These are phyloP conservation scores for Sisor rabdophorus DNA, from an alignment of 2,113 vertebrate genomes.

Conservation along the genomic window DNA sequence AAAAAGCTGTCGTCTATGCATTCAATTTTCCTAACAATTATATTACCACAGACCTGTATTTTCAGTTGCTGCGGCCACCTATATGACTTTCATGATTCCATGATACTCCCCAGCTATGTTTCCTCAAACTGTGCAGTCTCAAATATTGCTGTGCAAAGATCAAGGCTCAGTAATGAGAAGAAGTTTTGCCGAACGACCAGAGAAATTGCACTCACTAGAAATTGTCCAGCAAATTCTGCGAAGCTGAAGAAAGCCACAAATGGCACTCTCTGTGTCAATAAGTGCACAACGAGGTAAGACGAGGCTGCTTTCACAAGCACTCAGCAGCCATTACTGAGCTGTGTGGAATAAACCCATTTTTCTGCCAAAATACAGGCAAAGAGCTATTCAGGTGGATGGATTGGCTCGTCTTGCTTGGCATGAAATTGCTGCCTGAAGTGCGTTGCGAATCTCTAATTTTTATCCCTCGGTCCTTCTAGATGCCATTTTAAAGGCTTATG, in stretches of 20 bases:
- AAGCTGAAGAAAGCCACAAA: conserved; percentile 14
- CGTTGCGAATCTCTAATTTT: conserved; percentile 15
- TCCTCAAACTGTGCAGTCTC: not conserved
- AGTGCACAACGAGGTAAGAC: conserved; percentile 45
- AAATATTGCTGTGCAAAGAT: not conserved
- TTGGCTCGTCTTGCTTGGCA: not conserved
- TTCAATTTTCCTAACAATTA: not conserved
- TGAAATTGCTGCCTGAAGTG: not conserved
- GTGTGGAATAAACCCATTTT: conserved; percentile 25
- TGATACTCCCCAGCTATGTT: not conserved
- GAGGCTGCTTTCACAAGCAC: conserved; percentile 55
- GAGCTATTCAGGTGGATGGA: not conserved
- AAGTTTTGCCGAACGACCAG: conserved; percentile 24
- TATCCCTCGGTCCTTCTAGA: conserved; percentile 8
- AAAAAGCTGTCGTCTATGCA: not conserved
- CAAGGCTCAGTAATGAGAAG: conserved; percentile 16
- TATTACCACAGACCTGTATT: not conserved
- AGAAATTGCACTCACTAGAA: not conserved
- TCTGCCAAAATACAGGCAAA: conserved; percentile 11
- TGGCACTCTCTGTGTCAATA: conserved; percentile 37
- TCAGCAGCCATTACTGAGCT: conserved; percentile 56
- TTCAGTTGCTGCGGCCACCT: not conserved
- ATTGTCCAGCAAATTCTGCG: conserved; percentile 5
- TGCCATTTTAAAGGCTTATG: conserved; percentile 3
- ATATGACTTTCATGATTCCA: not conserved